Base-by-base conservation (phyloP, 2,113 vertebrate genomes). In the Ammodytes dubius region DNA sequence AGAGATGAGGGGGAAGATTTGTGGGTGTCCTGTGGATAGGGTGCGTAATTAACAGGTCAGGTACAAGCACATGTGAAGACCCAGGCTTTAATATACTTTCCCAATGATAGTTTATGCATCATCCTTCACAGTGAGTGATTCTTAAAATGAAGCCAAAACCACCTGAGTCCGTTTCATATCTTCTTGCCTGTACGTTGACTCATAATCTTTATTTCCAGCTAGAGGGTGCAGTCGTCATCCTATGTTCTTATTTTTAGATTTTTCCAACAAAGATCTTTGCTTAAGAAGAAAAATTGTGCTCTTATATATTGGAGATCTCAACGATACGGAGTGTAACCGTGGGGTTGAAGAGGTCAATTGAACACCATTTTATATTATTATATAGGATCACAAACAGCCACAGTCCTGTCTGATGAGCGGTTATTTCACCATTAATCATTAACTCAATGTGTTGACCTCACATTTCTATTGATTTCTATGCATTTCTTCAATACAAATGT, bases 41-140 rank as follows among this genome's bases (percentile, higher is more conserved):
- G 46, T 73, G 73, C 85, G 78, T 87, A 89, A 92, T 91, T 91
- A 92, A 77, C 84, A 83, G 77, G 81, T 92, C 85, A 78, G 81
- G 61, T 77, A 35, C 49, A 75, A 77, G 70, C 68, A 73, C 56
- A 35, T 64, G 69, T 80, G 61, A 79, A 75, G 76, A 72, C 17
- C 49, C 63, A 43, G 70, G 65, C 49, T 73, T 74, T 85, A 84
- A 89, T 91, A 46, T 70, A 85, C 76, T 68, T 71, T 66, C 52
- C 54, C 72, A 70, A 73, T 75, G 42, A 57, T 9, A 57, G 52
- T 47, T 83, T 81, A 35, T 37, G 61, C 75, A 61, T 78, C 58
- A 73, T 74, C 60, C 75, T 70, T 81, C 56, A 65, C 46, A 66
- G 53, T 49, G 53, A 79, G 52, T 81, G 77, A 82, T 75, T 77